These are phyloP conservation scores for Cottoperca gobio DNA, from an alignment of 2,797 vertebrate species.

Conservation along the genomic window DNA sequence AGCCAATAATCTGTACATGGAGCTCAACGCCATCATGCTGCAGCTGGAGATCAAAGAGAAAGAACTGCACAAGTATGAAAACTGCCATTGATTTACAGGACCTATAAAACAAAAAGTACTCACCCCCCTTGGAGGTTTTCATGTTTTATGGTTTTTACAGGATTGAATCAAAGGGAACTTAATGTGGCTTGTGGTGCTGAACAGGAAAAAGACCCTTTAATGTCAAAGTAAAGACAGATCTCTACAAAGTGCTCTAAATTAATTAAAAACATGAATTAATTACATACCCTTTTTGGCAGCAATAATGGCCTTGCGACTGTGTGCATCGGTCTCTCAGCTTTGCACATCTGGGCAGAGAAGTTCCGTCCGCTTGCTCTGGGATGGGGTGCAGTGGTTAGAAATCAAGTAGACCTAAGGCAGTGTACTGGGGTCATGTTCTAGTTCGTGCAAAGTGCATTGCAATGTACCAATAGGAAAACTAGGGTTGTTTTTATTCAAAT, in stretches of 20 bases:
- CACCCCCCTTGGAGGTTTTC: background rate
- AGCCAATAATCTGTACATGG: constrained; percentile 99
- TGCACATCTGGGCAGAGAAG: background rate
- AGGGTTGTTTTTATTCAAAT: background rate
- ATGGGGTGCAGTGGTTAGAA: background rate
- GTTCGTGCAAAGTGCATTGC: background rate
- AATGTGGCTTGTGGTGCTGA: background rate
- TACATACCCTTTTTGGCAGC: too few relatives aligned
- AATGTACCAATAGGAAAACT: constrained; percentile 7
- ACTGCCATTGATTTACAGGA: background rate
- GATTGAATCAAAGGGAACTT: background rate
- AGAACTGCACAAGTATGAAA: constrained; percentile 91
- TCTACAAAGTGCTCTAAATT: background rate
- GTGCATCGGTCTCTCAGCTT: background rate
- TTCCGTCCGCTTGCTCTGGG: too few relatives aligned
- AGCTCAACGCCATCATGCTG: constrained; percentile 96
- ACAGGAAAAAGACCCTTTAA: background rate
- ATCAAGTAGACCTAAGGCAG: background rate
- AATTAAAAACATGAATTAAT: background rate
- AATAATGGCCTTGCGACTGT: background rate
- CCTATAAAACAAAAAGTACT: background rate
- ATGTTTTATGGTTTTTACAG: background rate
- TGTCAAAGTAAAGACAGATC: background rate
- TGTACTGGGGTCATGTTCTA: background rate
- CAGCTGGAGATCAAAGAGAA: constrained; percentile 98